A percentile compares a stretch with the other conserved stretches of the same genome.
phyloP scores from a whole-genome alignment of 1,140 invertebrate species.

The Euwallacea fornicatus region DNA sequence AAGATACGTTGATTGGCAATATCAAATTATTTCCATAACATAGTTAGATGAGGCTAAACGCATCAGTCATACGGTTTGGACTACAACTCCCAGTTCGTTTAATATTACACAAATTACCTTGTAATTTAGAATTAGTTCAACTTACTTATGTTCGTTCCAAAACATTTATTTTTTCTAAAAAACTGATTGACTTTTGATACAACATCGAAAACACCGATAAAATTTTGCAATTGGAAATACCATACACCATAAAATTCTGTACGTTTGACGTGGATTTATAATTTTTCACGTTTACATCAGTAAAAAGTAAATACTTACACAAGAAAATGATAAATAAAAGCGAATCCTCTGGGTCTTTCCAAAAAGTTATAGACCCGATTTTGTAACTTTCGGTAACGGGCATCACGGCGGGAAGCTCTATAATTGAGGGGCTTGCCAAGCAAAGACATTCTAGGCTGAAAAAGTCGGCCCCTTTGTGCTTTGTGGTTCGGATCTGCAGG shows the following conservation, averaged over 20 bases:
- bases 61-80: no score
- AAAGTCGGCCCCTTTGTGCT: constrained; percentile 61
- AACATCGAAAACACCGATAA: not conserved
- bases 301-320: constrained; percentile 72
- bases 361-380: constrained; percentile 92
- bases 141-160: no score
- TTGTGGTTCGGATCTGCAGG: constrained; percentile 42
- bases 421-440: constrained; percentile 88
- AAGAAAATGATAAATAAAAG: constrained; percentile 86
- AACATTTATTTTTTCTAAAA: no score
- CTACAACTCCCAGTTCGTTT: no score
- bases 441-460: constrained; percentile 83
- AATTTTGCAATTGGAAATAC: not conserved
- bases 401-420: constrained; percentile 82
- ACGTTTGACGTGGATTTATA: no score
- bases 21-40: no score
- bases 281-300: no score
- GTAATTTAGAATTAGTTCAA: no score
- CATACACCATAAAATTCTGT: no score
- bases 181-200: not conserved
- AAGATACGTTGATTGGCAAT: no score
- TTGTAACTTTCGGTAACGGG: constrained; percentile 84
- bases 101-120: no score
- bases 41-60: no score
- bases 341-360: constrained; percentile 84